phyloP scores from a whole-genome alignment of 2,888 invertebrate species.

The Cantharis flavilabris region DNA sequence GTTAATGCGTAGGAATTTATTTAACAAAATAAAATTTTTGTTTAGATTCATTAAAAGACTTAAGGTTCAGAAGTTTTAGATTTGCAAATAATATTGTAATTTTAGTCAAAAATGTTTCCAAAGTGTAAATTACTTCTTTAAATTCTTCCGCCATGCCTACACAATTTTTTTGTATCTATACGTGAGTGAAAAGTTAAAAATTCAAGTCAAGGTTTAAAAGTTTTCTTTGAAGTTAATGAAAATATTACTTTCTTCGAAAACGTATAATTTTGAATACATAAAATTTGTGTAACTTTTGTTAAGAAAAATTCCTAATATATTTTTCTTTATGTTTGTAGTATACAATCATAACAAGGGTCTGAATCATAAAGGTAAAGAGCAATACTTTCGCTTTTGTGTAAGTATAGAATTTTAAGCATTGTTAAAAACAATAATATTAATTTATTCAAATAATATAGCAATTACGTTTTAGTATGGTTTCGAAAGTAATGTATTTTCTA shows the following conservation, averaged over 20 bases:
- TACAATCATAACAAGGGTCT: not conserved
- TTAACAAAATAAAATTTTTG: not conserved
- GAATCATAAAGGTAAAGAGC: too few species aligned
- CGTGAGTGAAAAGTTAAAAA: not conserved
- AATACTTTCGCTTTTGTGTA: not conserved
- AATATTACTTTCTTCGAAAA: not conserved
- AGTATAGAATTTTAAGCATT: not conserved
- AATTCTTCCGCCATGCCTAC: not conserved
- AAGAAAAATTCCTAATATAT: not conserved
- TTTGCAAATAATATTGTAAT: not conserved
- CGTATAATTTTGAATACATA: not conserved
- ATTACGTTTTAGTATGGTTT: not conserved
- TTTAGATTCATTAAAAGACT: not conserved
- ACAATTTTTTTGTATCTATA: not conserved
- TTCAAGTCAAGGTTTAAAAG: not conserved
- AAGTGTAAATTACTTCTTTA: not conserved
- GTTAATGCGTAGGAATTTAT: not conserved
- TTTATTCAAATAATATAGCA: too few species aligned
- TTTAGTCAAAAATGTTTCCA: not conserved
- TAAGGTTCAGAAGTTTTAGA: not conserved
- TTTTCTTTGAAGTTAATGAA: not conserved
- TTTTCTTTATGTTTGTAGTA: not conserved
- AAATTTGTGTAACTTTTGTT: not conserved
- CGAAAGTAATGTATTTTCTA: not conserved
- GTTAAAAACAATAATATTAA: not conserved